A percentile compares a stretch with the other conserved stretches of the same genome.
Evolutionary conservation across 2,113 vertebrate genomes (phyloP).

Genomic region (Tachysurus vachellii): DNA sequence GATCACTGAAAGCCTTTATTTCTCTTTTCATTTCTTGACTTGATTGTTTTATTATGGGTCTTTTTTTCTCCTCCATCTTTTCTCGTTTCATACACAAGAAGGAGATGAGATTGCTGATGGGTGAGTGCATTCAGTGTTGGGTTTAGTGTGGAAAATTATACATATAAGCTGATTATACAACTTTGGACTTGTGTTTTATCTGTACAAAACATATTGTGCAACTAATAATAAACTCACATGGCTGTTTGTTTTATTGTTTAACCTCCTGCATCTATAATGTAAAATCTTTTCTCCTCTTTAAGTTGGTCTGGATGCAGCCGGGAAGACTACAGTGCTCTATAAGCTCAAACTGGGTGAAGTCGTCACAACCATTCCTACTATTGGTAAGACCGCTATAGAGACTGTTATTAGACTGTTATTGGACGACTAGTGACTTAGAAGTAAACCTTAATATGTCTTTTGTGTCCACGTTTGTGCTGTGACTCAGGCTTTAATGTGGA

Average conservation of each 20-base stretch:
- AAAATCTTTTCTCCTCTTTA: no score
- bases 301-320: conserved; percentile 81
- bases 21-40: no score
- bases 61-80: conserved; percentile 79
- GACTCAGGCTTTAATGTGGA: conserved; percentile 80
- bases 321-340: conserved; percentile 83
- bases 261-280: background rate
- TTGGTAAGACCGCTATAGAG: conserved; percentile 65
- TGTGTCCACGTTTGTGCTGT: background rate
- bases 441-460: background rate
- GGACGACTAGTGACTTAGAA: background rate
- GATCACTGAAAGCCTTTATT: background rate
- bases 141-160: background rate
- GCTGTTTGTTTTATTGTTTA: background rate
- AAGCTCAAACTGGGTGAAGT: conserved; percentile 83
- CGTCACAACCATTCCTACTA: conserved; percentile 80
- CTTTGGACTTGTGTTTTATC: background rate
- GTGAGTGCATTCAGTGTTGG: conserved; percentile 66
- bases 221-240: background rate
- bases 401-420: conserved; percentile 76
- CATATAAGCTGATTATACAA: background rate
- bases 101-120: conserved; percentile 84
- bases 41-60: conserved; percentile 71
- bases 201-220: background rate
- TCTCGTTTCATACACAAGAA: conserved; percentile 80